Conservation (phyloP, 2,888 invertebrate species). For the Latrodectus elegans region DNA sequence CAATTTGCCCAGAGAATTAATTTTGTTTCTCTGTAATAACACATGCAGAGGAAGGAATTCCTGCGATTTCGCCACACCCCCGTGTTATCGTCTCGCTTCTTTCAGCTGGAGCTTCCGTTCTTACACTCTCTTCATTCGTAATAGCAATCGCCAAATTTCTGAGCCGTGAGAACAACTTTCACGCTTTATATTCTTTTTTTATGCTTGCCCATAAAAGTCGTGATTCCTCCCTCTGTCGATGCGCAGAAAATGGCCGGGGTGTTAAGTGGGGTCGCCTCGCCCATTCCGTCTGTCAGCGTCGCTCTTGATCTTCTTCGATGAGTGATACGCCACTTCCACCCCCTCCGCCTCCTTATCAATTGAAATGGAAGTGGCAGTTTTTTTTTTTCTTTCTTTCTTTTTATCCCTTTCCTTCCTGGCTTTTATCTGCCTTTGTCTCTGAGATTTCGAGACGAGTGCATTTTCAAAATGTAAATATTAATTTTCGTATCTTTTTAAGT, state of each 20-base stretch:
- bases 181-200: not conserved
- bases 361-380: not conserved
- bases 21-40: not conserved
- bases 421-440: too few relatives aligned
- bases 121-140: not conserved
- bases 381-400: too few relatives aligned
- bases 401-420: too few relatives aligned
- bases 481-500: too few relatives aligned
- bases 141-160: not conserved
- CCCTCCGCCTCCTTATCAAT: not conserved
- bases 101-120: not conserved
- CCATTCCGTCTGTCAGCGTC: constrained; percentile 11
- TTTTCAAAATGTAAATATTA: too few relatives aligned
- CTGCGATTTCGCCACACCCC: not conserved
- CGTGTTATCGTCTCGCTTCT: not conserved
- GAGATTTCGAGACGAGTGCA: too few relatives aligned
- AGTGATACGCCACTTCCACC: constrained; percentile 13
- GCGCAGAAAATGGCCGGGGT: not conserved
- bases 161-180: not conserved
- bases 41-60: not conserved
- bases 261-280: not conserved
- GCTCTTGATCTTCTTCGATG: constrained; percentile 18
- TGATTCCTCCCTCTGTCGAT: not conserved
- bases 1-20: not conserved
- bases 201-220: constrained; percentile 10